Base-by-base conservation (phyloP, 2,113 vertebrate species). In the Pipa parva region DNA sequence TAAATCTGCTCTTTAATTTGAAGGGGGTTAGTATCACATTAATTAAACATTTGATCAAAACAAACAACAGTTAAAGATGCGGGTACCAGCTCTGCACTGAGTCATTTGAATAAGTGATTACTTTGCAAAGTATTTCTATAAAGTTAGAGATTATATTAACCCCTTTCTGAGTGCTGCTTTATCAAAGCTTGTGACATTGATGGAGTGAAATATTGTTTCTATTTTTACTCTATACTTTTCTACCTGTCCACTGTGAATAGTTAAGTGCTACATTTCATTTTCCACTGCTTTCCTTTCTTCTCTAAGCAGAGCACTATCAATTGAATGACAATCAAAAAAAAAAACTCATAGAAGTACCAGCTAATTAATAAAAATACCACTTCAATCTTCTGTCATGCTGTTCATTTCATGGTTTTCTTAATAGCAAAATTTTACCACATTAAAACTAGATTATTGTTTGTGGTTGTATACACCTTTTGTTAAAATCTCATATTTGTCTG, bases 381-480 rank as follows among this genome's bases (percentile, higher is more conserved):
- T 36, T 29, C 26, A 45, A 31, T 22, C 5, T 5, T 2, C 13
- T 29, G 27, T 17, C 24, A 21, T 15, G 33, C 9, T 55, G 36
- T 26, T 55, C 18, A 64, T 55, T 56, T 25, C 18, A 56, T 18
- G 13, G 24, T 55, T 45, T 18, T n/a, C 33, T n/a, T 22, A n/a
- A 15, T 36, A 39, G 50, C 33, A 31, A 55, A 37, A 54, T 22
- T 33, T 57, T 57, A 8, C 4, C 18, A 29, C 56, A 60, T 28
- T 59, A 31, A 33, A 60, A 68, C 25, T 51, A 51, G 29, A 20
- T 51, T 59, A 59, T 45, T 45, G 54, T 45, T 31, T 52, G 18
- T 52, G 28, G 7, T 61, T 25, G 48, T 24, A 20, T 18, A 28
- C 52, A 57, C 52, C 63, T 57, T 59, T 59, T 42, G 36, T 37